Base-by-base conservation (phyloP, 2,113 vertebrate genomes). In the Serinus canaria region DNA sequence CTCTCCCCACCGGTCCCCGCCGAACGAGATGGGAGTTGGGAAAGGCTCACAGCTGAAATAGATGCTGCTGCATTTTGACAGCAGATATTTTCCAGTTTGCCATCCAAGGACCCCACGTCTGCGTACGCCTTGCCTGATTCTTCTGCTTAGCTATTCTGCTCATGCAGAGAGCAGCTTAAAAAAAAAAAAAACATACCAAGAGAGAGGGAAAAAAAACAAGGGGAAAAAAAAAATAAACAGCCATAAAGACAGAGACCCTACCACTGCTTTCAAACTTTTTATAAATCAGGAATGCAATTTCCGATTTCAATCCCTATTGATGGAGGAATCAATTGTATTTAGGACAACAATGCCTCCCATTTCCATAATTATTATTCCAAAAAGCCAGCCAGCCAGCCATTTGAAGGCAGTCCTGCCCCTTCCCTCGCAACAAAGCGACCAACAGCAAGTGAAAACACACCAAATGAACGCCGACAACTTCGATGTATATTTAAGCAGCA, bases 261-360 rank as follows among this genome's bases (percentile, higher is more conserved):
- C 1, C 59, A 18, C n/a, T 52, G 52, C 55, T 68, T 91, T 77
- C 91, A 84, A 96, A 97, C 77, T 93, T 92, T 77, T 60, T 73
- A 87, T 95, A 92, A 92, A 97, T 90, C 83, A 92, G 77, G 89
- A 87, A 69, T 27, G 87, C 85, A 73, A 97, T 97, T 97, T 97
- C 96, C 77, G 47, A 97, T 96, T 97, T 95, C 96, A 97, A 94
- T 88, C 87, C 83, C 91, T 56, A 95, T 81, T 92, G 94, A 96
- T 1, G 2, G 85, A 50, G 75, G 91, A 96, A 97, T 98, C 96
- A 97, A 91, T 94, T 95, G 93, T 85, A 97, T 96, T 95, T 94
- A 76, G 94, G 85, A 94, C 79, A 55, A 90, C 39, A 84, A 95
- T 92, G 93, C 87, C 90, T 94, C 88, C 87, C 56, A 83, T 68